Evolutionary conservation across 2,888 invertebrate genomes (phyloP).

Genomic region (Ganaspis brasiliensis): DNA sequence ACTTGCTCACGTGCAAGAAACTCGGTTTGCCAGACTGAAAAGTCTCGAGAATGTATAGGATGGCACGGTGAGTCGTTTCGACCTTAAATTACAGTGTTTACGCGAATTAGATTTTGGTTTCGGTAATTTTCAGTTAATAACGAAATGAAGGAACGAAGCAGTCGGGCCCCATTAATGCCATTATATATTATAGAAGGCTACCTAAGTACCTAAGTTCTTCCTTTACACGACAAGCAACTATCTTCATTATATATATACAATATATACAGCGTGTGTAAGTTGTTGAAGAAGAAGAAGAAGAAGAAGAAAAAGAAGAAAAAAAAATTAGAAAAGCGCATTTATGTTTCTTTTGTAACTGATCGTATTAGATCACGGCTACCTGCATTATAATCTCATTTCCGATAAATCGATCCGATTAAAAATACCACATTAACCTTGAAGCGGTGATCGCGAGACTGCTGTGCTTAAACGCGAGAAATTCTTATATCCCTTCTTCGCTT

Average conservation of each 20-base stretch:
- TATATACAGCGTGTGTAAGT: slow-evolving; percentile 33
- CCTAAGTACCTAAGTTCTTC: slow-evolving; percentile 56
- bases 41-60: slow-evolving; percentile 25
- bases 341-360: slow-evolving; percentile 65
- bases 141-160: slow-evolving; percentile 67
- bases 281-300: too few species aligned
- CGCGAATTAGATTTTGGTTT: slow-evolving; percentile 79
- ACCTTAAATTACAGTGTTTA: slow-evolving; percentile 76
- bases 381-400: slow-evolving; percentile 76
- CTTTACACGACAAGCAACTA: slow-evolving; percentile 44
- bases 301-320: not conserved
- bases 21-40: slow-evolving; percentile 22
- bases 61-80: slow-evolving; percentile 53
- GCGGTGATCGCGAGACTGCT: slow-evolving; percentile 12
- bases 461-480: slow-evolving; percentile 25
- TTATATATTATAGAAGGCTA: slow-evolving; percentile 70
- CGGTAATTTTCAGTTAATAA: slow-evolving; percentile 79
- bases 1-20: slow-evolving; percentile 40
- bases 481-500: slow-evolving; percentile 33
- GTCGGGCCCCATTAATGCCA: slow-evolving; percentile 70
- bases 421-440: slow-evolving; percentile 42
- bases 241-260: slow-evolving; percentile 43
- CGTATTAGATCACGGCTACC: slow-evolving; percentile 71
- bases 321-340: slow-evolving; percentile 42
- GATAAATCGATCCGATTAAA: slow-evolving; percentile 75